Conservation (phyloP, 2,888 invertebrate genomes). For the Bombylius discolor region DNA sequence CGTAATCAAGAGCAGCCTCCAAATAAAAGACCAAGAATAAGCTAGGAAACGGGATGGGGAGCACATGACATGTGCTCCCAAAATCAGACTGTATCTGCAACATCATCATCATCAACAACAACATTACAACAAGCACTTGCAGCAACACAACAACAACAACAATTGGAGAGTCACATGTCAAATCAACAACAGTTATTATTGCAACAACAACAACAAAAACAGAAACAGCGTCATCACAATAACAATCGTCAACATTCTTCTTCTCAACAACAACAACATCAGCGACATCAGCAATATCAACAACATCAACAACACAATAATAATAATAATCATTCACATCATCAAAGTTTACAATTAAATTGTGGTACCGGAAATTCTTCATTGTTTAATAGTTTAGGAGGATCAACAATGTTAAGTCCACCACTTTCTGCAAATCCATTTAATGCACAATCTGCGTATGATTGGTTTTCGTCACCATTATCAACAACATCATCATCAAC, state of each 20-base stretch:
- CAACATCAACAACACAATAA: slow-evolving; percentile 23
- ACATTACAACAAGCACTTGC: slow-evolving; percentile 14
- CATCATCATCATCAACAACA: slow-evolving; percentile 15
- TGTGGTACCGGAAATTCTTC: not conserved
- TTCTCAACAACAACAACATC: slow-evolving; percentile 17
- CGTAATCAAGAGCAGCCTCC: slow-evolving; percentile 35
- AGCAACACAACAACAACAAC: slow-evolving; percentile 11
- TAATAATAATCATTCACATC: slow-evolving; percentile 14
- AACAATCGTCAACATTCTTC: slow-evolving; percentile 12
- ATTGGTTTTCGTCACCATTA: slow-evolving; percentile 20
- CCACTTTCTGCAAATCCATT: slow-evolving; percentile 21
- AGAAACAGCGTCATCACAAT: slow-evolving; percentile 17
- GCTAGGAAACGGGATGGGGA: slow-evolving; percentile 40
- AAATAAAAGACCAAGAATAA: slow-evolving; percentile 33
- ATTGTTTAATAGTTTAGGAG: not conserved
- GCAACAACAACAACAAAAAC: slow-evolving; percentile 22
- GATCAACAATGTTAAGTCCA: slow-evolving; percentile 31
- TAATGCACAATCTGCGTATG: slow-evolving; percentile 12
- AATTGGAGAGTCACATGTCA: not conserved
- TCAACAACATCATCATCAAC: slow-evolving; percentile 14
- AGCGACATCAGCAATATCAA: slow-evolving; percentile 17
- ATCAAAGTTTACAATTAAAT: slow-evolving; percentile 16
- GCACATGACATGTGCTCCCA: slow-evolving; percentile 32
- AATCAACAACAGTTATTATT: slow-evolving; percentile 16
- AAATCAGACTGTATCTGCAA: slow-evolving; percentile 15